Base-by-base conservation (phyloP, 2,113 vertebrate genomes). In the Scortum barcoo region DNA sequence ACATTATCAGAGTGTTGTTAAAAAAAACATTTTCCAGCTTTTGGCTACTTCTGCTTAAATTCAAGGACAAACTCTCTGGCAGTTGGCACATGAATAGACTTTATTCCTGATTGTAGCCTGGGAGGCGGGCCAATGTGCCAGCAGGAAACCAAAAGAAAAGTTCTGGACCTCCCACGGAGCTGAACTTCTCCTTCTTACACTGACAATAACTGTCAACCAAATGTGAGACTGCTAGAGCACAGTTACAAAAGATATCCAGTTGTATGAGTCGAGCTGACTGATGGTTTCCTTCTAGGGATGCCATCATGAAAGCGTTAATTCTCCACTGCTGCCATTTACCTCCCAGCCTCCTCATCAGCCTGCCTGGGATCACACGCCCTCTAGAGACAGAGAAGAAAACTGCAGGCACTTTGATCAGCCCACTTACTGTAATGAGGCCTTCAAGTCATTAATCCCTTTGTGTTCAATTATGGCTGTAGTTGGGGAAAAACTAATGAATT, bases 361-460 rank as follows among this genome's bases (percentile, higher is more conserved):
- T 81, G 85, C 75, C 82, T 87, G 88, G 85, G 86, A 85, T 81
- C 76, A 81, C 13, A 56, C 56, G 86, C 92, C 93, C 93, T 93
- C 94, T 92, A 93, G 91, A 89, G 94, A 85, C 28, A 0, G 72
- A 92, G 86, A 77, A 38, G 33, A 48, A 26, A 89, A 92, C 85
- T 89, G 80, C 94, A 92, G 69, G 26, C 56, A 3, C 84, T 89
- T 88, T 92, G 88, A 93, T 88, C 80, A 74, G 72, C 60, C 78
- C 77, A 86, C 68, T 83, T 77, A 83, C 86, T 69, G 72, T 93
- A 91, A 93, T 89, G 84, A 92, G 88, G 81, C 76, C 87, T 82
- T 86, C 76, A 61, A 91, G 88, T 91, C 84, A 87, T 89, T 91
- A 88, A 89, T 92, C 84, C 86, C 81, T 88, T 81, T 68, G 83